Evolutionary conservation across 1,140 invertebrate species (phyloP), one percentile per base, ranked within the genome.

Genomic region (Apis laboriosa): DNA sequence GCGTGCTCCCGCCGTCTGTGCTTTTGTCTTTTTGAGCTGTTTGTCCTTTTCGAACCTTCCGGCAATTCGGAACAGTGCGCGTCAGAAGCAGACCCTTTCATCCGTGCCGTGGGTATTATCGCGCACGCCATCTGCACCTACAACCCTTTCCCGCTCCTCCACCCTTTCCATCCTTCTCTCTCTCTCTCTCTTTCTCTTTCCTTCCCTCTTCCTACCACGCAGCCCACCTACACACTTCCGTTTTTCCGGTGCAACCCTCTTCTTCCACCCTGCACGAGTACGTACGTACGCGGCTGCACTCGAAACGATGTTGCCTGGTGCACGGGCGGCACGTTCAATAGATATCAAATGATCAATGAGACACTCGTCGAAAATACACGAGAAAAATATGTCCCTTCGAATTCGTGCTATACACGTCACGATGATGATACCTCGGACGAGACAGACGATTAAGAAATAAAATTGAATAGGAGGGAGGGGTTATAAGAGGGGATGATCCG

Each of bases 61-160:
- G 84, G 84, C 80, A 85, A 85, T 85, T 82, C 56, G 64, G 84
- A 83, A 77, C 80, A 83, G 66, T 64, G 73, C 85, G 76, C 77
- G 85, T 86, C 81, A 84, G 83, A 86, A 63, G 67, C 82, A 80
- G 72, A 80, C 77, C 85, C 73, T 86, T 84, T 86, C 77, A 86
- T 86, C 77, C 85, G n/a, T 55, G 77, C 55, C 56, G 67, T 72
- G 28, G 73, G 73, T 80, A 86, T 80, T 86, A 84, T 86, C 66
- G 77, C 15, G 72, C 72, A 84, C 82, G 77, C 85, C 83, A 86
- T 83, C 80, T 83, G 75, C 67, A 83, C 75, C 75, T 83, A 83
- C 80, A 83, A 77, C 74, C 80, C 75, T 71, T 63, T 78, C 80
- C 80, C 66, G 17, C 17, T 43, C 28, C 34, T 34, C 51, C 66